Conservation (phyloP, 2,888 invertebrate species). For the Ommatoiulus sabulosus region DNA sequence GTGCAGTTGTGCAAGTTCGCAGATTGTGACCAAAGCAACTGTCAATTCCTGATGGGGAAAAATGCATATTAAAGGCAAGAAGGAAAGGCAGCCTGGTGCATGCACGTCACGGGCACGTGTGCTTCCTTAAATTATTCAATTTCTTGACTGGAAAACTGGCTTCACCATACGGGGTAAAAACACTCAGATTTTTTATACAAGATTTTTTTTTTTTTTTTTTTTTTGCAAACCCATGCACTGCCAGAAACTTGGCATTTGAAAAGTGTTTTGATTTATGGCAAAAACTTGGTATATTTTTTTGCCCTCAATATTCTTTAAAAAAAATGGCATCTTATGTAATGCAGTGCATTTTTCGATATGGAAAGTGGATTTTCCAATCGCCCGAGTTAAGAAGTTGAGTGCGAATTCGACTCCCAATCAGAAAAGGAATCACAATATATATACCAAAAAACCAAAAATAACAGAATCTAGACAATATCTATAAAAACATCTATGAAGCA, state of each 20-base stretch:
- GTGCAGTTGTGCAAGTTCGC: neutral
- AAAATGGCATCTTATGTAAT: neutral
- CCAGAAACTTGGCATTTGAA: neutral
- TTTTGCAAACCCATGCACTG: neutral
- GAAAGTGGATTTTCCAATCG: neutral
- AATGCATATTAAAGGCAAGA: neutral
- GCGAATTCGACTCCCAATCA: neutral
- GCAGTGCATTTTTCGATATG: constrained; percentile 1
- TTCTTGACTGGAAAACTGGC: neutral
- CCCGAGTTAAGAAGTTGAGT: neutral
- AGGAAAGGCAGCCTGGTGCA: neutral
- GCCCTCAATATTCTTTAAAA: neutral
- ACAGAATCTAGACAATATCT: neutral
- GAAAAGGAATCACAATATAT: neutral
- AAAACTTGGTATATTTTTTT: neutral
- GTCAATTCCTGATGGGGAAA: neutral
- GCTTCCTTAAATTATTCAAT: neutral
- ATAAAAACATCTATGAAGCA: neutral
- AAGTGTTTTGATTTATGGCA: constrained; percentile 19
- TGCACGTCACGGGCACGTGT: constrained; percentile 10
- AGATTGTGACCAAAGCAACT: neutral
- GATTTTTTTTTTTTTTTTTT: no score
- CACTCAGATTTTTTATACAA: neutral
- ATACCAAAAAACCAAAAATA: neutral
- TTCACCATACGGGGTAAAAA: neutral